phyloP scores from a whole-genome alignment of 1,140 invertebrate genomes.

The Drosophila navojoa region DNA sequence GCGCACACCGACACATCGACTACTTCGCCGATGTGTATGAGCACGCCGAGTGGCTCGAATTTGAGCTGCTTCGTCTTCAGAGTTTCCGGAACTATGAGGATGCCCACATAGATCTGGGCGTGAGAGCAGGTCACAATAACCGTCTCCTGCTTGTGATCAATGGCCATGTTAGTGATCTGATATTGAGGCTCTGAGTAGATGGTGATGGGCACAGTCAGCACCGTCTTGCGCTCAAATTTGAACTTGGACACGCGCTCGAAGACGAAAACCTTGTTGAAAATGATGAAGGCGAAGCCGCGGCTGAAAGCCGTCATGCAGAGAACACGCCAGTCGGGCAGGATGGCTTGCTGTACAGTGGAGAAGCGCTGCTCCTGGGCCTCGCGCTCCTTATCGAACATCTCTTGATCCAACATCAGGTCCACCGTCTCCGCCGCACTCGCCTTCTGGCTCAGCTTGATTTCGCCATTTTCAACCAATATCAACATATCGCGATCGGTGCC shows the following conservation, averaged over 20 bases:
- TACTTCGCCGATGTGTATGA: slow-evolving; percentile 92
- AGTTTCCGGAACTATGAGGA: slow-evolving; percentile 85
- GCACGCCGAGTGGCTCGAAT: slow-evolving; percentile 87
- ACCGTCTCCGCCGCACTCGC: slow-evolving; percentile 84
- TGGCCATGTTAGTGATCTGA: slow-evolving; percentile 84
- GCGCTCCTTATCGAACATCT: slow-evolving; percentile 68
- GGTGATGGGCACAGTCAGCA: slow-evolving; percentile 85
- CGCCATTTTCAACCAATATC: slow-evolving; percentile 90
- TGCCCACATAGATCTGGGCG: slow-evolving; percentile 86
- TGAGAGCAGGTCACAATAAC: slow-evolving; percentile 86
- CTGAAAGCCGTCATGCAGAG: slow-evolving; percentile 85
- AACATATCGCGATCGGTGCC: slow-evolving; percentile 89
- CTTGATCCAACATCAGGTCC: slow-evolving; percentile 83
- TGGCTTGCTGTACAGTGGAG: slow-evolving; percentile 38
- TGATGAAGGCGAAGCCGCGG: slow-evolving; percentile 86
- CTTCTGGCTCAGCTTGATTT: slow-evolving; percentile 87
- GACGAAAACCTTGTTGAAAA: slow-evolving; percentile 86
- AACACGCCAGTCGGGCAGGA: slow-evolving; percentile 81
- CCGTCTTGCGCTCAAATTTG: slow-evolving; percentile 85
- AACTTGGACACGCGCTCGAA: slow-evolving; percentile 86
- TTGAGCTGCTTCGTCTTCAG: slow-evolving; percentile 80
- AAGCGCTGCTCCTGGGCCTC: slow-evolving; percentile 59
- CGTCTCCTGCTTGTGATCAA: slow-evolving; percentile 85
- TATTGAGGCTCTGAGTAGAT: slow-evolving; percentile 80
- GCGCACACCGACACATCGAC: slow-evolving; percentile 91